Evolutionary conservation across 2,888 invertebrate species (phyloP), one percentile per base, ranked within the genome.

Genomic region (Drosophila paracracens): DNA sequence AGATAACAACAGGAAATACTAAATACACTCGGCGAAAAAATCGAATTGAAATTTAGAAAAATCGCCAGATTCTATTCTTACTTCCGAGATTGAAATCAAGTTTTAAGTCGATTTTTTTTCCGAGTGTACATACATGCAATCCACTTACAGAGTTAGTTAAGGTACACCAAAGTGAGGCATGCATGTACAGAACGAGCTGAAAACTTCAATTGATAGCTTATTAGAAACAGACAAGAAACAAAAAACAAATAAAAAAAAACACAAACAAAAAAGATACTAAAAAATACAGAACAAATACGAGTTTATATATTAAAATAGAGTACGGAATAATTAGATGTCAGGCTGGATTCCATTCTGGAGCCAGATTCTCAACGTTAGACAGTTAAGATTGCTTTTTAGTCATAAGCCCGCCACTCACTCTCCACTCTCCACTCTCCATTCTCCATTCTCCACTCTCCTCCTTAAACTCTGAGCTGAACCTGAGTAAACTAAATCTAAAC

Each of bases 141-240:
- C 21, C 18, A 38, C n/a, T 33, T 27, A 54, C 10, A n/a, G 58
- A 61, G 51, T 68, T 64, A 65, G 48, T 48, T 65, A 77, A 74
- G 74, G 76, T 69, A 73, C 62, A 60, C 50, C 65, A 69, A 77
- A 67, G 85, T 87, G 80, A 85, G 80, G 82, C 82, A 88, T 57
- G 81, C 87, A 79, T 82, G 87, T 87, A 51, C 59, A 50, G 31
- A 57, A 57, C 52, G 53, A 75, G 73, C 65, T 73, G 58, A 73
- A 76, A 29, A 27, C 40, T 59, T 64, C 54, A 50, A 68, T 31
- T 48, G 58, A 27, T 48, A 58, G 36, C 27, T 46, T 46, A 29
- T 21, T 70, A 70, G 52, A 52, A 46, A 76, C 50, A 77, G 25
- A 46, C 46, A 25, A 25, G 25, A 21, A 11, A 43, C 21, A 43